A percentile compares a stretch with the other conserved stretches of the same genome.
phyloP scores from a whole-genome alignment of 2,797 vertebrate species.

The Acanthurus lineatus region DNA sequence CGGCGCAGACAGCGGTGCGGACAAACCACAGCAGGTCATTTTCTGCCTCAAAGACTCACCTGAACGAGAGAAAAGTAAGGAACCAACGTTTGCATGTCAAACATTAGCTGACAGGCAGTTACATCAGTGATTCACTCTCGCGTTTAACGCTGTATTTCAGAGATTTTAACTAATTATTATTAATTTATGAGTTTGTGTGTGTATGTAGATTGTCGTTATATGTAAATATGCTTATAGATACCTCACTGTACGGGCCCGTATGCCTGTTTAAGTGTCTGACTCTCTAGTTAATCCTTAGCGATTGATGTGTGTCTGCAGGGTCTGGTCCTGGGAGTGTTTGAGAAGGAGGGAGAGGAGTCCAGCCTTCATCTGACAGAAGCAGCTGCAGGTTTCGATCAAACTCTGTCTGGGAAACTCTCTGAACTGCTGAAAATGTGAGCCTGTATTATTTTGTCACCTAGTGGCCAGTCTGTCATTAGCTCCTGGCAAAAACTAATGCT shows the following conservation, averaged over 20 bases:
- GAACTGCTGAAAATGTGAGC: slow-evolving; percentile 91
- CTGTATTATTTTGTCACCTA: background rate
- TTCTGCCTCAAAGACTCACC: slow-evolving; percentile 70
- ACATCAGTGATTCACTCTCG: background rate
- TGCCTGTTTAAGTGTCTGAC: background rate
- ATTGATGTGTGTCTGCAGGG: slow-evolving; percentile 82
- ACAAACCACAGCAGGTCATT: slow-evolving; percentile 69
- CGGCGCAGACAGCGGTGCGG: slow-evolving; percentile 39
- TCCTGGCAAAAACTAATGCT: background rate
- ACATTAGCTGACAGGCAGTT: background rate
- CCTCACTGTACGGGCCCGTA: background rate
- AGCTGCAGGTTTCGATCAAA: slow-evolving; percentile 88
- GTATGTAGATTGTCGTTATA: background rate
- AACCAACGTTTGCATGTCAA: background rate
- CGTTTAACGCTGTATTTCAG: no score
- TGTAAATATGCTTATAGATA: no score
- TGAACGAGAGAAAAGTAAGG: slow-evolving; percentile 82
- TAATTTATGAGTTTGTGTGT: background rate
- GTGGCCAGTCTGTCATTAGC: no score
- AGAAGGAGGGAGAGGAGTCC: slow-evolving; percentile 83
- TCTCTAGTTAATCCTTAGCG: background rate
- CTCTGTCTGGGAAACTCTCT: slow-evolving; percentile 90
- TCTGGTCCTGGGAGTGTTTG: slow-evolving; percentile 93
- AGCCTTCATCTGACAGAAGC: slow-evolving; percentile 86
- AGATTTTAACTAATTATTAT: no score